Base-by-base conservation (phyloP, 35 echinoderm and acorn worm genomes). In the Strongylocentrotus purpuratus region DNA sequence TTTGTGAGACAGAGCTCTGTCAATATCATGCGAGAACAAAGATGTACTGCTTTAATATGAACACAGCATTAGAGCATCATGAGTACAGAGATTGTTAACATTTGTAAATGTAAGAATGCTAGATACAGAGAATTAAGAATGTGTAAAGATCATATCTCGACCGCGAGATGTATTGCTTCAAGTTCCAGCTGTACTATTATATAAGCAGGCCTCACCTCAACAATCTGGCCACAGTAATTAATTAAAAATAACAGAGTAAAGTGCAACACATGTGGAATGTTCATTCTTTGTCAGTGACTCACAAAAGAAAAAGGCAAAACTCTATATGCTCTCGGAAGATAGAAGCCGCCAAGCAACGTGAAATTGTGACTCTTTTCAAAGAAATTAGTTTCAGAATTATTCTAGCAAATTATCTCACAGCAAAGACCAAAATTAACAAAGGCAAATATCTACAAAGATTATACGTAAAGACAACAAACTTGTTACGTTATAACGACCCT, bases 221-320 rank as follows among this genome's bases (percentile, higher is more conserved):
- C 20, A 78, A 28, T 78, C 65, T n/a, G 3, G 28, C 25, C 65
- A 78, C 20, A 28, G 65, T 28, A 59, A 59, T 59, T 59, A 59
- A 14, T 59, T 58, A 15, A 59, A 78, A 78, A 78, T n/a, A 78
- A 5, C 6, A 78, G 65, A 78, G 20, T 28, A n/a, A 78, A 78
- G 65, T 78, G 65, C 65, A 78, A 78, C 65, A 78, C 65, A 78
- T 78, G 65, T 89, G 87, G 87, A 89, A 89, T 89, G 87, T 89
- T 89, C 20, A 89, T 35, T 89, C 33, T 35, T 89, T 89, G 87
- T 89, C 87, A 10, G 87, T 89, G 3, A 18, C 87, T 89, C 87
- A 89, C 87, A 33, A 46, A 89, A 31, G n/a, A n/a, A 86, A 13
- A 89, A 89, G 32, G 20, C 20, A 4, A 78, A 70, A 28, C 17